Conservation (phyloP, 2,113 vertebrate species). For the Rhinogobius similis region DNA sequence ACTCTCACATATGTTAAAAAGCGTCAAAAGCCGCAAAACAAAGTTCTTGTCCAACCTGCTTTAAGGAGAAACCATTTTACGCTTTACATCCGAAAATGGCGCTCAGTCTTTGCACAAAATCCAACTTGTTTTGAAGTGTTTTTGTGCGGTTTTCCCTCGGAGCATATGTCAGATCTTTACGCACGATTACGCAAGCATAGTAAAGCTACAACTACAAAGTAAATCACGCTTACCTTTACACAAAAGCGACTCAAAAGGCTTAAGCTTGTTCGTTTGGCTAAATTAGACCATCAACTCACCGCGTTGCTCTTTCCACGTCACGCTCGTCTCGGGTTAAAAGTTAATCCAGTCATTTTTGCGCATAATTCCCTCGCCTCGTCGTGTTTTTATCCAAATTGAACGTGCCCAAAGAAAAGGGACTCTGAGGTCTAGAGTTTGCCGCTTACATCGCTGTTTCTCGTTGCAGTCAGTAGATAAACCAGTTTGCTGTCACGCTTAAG, state of each 20-base stretch:
- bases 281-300: constrained; percentile 30
- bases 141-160: neutral
- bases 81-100: neutral
- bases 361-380: neutral
- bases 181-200: neutral
- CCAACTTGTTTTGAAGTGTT: neutral
- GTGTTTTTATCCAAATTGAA: constrained; percentile 7
- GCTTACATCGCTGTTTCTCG: constrained; percentile 11
- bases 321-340: constrained; percentile 14
- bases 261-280: neutral
- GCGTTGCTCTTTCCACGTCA: neutral
- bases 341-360: constrained; percentile 18
- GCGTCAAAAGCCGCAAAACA: neutral
- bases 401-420: constrained; percentile 15
- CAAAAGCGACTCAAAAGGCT: neutral
- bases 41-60: neutral
- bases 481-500: constrained; percentile 66
- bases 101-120: neutral
- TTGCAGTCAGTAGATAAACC: constrained; percentile 52
- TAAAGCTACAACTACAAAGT: neutral
- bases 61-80: too few species aligned
- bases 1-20: neutral
- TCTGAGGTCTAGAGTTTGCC: neutral
- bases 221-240: too few species aligned
- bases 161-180: neutral